A percentile compares a stretch with the other conserved stretches of the same genome.
Conservation (phyloP, 2,888 invertebrate genomes). For the Acleris laterana region DNA sequence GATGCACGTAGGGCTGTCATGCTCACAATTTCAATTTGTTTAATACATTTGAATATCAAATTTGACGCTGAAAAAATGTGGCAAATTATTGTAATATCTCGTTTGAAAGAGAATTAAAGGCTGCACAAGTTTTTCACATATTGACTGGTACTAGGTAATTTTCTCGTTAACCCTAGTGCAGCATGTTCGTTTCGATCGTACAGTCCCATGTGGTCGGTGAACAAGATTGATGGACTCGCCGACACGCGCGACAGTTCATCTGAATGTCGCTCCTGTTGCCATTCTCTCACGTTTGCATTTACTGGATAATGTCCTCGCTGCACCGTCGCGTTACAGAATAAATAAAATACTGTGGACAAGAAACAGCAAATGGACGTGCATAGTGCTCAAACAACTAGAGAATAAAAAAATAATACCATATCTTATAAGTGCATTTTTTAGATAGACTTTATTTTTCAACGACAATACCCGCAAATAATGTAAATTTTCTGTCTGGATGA, state of each 20-base stretch:
- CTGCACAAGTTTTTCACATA: neutral
- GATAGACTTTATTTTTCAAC: too few species aligned
- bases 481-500: too few species aligned
- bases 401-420: neutral
- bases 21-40: constrained; percentile 7
- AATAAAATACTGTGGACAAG: constrained; percentile 14
- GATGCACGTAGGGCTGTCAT: constrained; percentile 11
- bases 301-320: constrained; percentile 19
- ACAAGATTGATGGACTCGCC: constrained; percentile 54
- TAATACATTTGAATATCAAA: neutral
- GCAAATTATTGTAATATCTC: neutral
- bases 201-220: constrained; percentile 45
- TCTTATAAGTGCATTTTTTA: too few species aligned
- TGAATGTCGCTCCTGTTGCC: constrained; percentile 38
- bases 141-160: constrained; percentile 15
- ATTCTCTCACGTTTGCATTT: constrained; percentile 33
- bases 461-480: too few species aligned
- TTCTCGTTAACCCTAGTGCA: constrained; percentile 24
- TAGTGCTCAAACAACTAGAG: neutral
- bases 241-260: constrained; percentile 46
- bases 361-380: neutral
- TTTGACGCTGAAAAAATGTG: neutral
- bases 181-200: constrained; percentile 36
- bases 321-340: constrained; percentile 9
- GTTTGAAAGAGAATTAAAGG: neutral